phyloP scores from a whole-genome alignment of 2,888 invertebrate species.

The Lithophane leautieri region DNA sequence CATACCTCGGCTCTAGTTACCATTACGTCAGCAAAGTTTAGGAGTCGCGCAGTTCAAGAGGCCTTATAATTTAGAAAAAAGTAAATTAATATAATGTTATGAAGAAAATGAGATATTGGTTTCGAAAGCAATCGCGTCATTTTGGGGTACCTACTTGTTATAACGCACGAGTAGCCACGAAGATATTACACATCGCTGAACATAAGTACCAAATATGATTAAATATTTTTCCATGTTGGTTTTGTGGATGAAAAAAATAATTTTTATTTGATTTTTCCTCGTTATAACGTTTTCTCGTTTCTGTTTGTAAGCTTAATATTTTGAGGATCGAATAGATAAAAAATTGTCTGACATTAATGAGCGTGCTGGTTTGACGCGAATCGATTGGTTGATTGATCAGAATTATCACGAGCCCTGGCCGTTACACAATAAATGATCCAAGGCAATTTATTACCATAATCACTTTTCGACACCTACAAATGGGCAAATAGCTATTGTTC shows the following conservation, averaged over 20 bases:
- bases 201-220: slow-evolving; percentile 57
- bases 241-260: slow-evolving; percentile 19
- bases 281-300: slow-evolving; percentile 12
- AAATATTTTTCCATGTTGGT: slow-evolving; percentile 50
- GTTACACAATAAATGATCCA: neutral
- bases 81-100: slow-evolving; percentile 48
- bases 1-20: slow-evolving; percentile 59
- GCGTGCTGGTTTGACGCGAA: neutral
- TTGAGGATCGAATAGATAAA: neutral
- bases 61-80: slow-evolving; percentile 51
- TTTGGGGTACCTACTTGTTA: slow-evolving; percentile 37
- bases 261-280: slow-evolving; percentile 32
- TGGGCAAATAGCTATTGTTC: neutral
- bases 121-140: slow-evolving; percentile 48
- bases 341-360: neutral
- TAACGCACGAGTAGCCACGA: slow-evolving; percentile 33
- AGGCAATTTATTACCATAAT: neutral
- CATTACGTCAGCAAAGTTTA: slow-evolving; percentile 33
- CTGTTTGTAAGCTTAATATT: slow-evolving; percentile 1
- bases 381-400: neutral
- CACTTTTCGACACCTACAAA: neutral
- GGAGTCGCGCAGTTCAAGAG: slow-evolving; percentile 42
- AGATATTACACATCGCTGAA: slow-evolving; percentile 59
- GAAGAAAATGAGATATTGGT: slow-evolving; percentile 56
- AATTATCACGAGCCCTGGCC: neutral